Evolutionary conservation across 2,888 invertebrate species (phyloP).

Genomic region (Aethes cnicana): DNA sequence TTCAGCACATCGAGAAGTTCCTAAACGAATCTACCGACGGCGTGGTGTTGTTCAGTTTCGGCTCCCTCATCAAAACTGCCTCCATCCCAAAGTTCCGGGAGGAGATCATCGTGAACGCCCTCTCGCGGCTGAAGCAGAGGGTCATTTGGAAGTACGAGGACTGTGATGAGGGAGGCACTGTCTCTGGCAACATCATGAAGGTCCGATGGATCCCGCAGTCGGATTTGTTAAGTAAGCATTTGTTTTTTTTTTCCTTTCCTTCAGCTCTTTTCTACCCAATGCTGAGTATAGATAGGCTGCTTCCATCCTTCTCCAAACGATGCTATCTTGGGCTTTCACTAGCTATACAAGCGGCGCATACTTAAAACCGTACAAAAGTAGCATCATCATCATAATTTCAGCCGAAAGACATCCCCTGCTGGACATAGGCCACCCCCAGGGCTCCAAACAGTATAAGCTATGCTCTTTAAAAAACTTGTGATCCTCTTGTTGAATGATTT

Average conservation of each 20-base stretch:
- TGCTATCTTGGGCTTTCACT: too few species aligned
- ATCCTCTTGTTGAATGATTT: too few species aligned
- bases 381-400: too few species aligned
- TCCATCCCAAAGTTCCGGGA: constrained; percentile 85
- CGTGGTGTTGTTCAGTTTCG: constrained; percentile 89
- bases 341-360: too few species aligned
- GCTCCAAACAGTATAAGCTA: too few species aligned
- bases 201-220: constrained; percentile 88
- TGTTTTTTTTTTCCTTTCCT: not conserved
- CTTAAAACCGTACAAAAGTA: too few species aligned
- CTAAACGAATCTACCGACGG: constrained; percentile 86
- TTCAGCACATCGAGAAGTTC: constrained; percentile 84
- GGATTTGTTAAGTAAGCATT: constrained; percentile 86
- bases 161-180: constrained; percentile 61
- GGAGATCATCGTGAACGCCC: constrained; percentile 83
- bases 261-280: not conserved
- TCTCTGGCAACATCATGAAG: constrained; percentile 78
- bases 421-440: too few species aligned
- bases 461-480: too few species aligned
- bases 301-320: too few species aligned
- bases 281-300: too few species aligned
- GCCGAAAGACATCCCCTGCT: too few species aligned
- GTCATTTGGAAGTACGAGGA: constrained; percentile 92
- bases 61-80: constrained; percentile 88
- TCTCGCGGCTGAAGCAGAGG: constrained; percentile 84